Evolutionary conservation across 2,888 invertebrate species (phyloP), one percentile per base, ranked within the genome.

Genomic region (Pteria penguin): DNA sequence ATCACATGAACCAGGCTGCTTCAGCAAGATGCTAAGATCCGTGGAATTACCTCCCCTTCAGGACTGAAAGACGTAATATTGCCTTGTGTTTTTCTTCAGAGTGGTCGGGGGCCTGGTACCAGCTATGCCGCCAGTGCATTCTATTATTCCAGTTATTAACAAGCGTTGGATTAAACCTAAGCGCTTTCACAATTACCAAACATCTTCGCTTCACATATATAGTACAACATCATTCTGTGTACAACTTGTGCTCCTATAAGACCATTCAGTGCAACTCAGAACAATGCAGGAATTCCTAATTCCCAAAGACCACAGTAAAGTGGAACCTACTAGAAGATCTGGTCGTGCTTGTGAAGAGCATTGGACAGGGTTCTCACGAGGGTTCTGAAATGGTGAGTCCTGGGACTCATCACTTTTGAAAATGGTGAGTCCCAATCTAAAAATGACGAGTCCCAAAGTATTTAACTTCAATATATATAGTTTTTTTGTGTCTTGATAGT

Each of bases 51-150:
- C 61, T 22, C 61, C 61, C 24, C n/a, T 61, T 11, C 4, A 61
- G 14, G 61, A 27, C 61, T 2, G 61, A 27, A 24, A 18, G 27
- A 61, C 27, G 18, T 18, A 61, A 61, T 3, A 3, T 0, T 18
- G 61, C 11, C 27, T 61, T 4, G 11, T 61, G 14, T 61, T 61
- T 61, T 61, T 61, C 61, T 61, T 29, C 29, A 61, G 61, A 27
- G 14, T 61, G 31, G 61, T 61, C 29, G 27, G 29, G 29, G 61
- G 61, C 31, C 61, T 26, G 61, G 31, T 61, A 27, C 61, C 61
- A 61, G 60, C 60, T 18, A 60, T 60, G 60, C 26, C n/a, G 18
- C 61, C 61, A 45, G 45, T 11, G 8, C 45, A 45, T 8, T 45
- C 18, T 14, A 45, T 45, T 14, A 45, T 14, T 11, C 45, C 45